A percentile compares a stretch with the other conserved stretches of the same genome.
Evolutionary conservation across 2,888 invertebrate genomes (phyloP).

Genomic region (Dicranocentrus wangi): DNA sequence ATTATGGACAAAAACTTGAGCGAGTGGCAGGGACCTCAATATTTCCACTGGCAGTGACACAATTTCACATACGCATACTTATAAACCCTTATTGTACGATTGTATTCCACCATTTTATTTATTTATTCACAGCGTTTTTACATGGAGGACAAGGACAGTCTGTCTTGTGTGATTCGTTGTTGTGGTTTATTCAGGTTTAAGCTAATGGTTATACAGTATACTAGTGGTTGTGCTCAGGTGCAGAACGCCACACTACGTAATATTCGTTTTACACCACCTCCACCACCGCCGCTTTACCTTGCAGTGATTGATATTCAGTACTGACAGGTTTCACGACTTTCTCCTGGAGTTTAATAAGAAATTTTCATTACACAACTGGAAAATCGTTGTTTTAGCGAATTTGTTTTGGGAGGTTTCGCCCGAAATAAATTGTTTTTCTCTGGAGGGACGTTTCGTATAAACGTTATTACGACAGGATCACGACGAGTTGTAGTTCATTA

Average conservation of each 20-base stretch:
- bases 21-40: conserved; percentile 55
- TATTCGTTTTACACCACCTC: background rate
- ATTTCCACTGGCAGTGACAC: conserved; percentile 64
- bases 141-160: conserved; percentile 63
- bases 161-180: conserved; percentile 46
- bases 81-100: conserved; percentile 38
- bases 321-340: too few relatives aligned
- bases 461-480: too few relatives aligned
- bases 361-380: background rate
- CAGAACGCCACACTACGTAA: conserved; percentile 20
- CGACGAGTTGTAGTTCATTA: background rate
- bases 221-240: conserved; percentile 48
- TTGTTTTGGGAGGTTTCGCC: too few relatives aligned
- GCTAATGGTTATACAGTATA: conserved; percentile 38
- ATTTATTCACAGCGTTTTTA: conserved; percentile 62
- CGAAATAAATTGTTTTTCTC: too few relatives aligned
- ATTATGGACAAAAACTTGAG: conserved; percentile 40
- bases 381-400: too few relatives aligned
- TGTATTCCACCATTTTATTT: conserved; percentile 50
- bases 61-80: conserved; percentile 46
- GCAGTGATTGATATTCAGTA: too few relatives aligned
- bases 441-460: too few relatives aligned
- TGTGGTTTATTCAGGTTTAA: conserved; percentile 50
- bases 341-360: too few relatives aligned
- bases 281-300: background rate